Evolutionary conservation across 2,113 vertebrate species (phyloP), one percentile per base, ranked within the genome.

Genomic region (Antigone vipio): DNA sequence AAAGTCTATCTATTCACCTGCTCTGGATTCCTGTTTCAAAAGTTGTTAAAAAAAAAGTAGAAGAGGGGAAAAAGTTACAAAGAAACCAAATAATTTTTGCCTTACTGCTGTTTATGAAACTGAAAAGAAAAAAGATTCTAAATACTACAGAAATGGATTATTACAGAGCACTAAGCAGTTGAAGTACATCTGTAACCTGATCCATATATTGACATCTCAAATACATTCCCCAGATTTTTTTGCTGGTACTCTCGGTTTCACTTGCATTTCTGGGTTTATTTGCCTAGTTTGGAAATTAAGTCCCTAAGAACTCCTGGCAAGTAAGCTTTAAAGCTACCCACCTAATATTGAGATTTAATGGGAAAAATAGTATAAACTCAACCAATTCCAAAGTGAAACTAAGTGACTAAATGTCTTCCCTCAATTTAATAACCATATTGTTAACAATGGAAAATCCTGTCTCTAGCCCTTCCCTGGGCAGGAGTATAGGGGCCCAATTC

Each of bases 111-210:
- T 44, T 76, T 73, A 45, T 64, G 34, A 88, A 79, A 64, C 4
- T 30, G n/a, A 44, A 53, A 85, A 75, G 3, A 13, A 15, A 44
- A 64, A 38, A 59, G 0, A 75, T 13, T 29, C 2, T 0, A 18
- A 68, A 21, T 52, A 38, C 23, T 58, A 55, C 32, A 72, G 30
- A 59, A 88, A 50, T 23, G 15, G 29, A 59, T 50, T 75, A 15
- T 44, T 68, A 88, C 4, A 50, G 34, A 79, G 18, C 15, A 50
- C 47, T 50, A 68, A 45, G 27, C 52, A 58, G 17, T 17, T 58
- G 40, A 92, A 17, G 32, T 32, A 81, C 47, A 34, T 58, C 27
- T 74, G 59, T 44, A 87, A 89, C 24, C 24, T 73, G 17, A 68
- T 53, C 34, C 42, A 45, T 42, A 35, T 13, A 52, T 0, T 56